These are phyloP conservation scores for Drosophila acutilabella DNA, from an alignment of 2,888 invertebrate genomes.

Conservation along the genomic window DNA sequence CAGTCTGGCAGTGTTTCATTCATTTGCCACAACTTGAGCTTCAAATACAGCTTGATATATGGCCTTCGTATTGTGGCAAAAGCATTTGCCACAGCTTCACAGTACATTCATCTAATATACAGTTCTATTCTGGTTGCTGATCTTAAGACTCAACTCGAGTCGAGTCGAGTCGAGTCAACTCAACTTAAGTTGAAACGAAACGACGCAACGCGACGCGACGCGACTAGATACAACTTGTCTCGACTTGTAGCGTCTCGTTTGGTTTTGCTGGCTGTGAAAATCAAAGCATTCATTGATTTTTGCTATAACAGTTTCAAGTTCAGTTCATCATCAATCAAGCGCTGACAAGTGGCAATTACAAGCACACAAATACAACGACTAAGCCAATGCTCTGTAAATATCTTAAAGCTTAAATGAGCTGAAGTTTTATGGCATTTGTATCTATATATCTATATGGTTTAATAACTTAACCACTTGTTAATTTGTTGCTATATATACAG, in stretches of 20 bases:
- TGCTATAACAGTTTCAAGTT: slow-evolving; percentile 62
- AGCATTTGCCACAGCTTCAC: slow-evolving; percentile 27
- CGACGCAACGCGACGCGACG: slow-evolving; percentile 22
- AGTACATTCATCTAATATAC: slow-evolving; percentile 66
- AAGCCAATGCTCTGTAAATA: slow-evolving; percentile 15
- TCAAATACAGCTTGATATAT: slow-evolving; percentile 55
- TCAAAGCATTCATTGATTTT: slow-evolving; percentile 53
- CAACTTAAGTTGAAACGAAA: slow-evolving; percentile 2
- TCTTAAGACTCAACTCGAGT: slow-evolving; percentile 38
- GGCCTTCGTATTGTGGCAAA: slow-evolving; percentile 61
- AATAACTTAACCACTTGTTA: slow-evolving; percentile 6
- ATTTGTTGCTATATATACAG: slow-evolving; percentile 1
- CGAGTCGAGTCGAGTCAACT: slow-evolving; percentile 14
- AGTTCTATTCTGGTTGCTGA: slow-evolving; percentile 47
- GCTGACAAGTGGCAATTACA: slow-evolving; percentile 55
- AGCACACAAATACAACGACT: slow-evolving; percentile 19
- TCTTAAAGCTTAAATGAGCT: too few relatives aligned
- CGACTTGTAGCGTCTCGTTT: slow-evolving; percentile 43
- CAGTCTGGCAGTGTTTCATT: slow-evolving; percentile 37
- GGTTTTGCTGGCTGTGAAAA: slow-evolving; percentile 35
- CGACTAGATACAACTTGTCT: slow-evolving; percentile 27
- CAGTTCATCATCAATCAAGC: slow-evolving; percentile 74
- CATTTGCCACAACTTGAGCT: slow-evolving; percentile 21
- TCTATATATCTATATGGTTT: slow-evolving; percentile 10
- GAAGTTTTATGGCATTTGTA: not conserved